These are phyloP conservation scores for Drosophila lowei DNA, from an alignment of 1,140 invertebrate genomes.

Conservation along the genomic window DNA sequence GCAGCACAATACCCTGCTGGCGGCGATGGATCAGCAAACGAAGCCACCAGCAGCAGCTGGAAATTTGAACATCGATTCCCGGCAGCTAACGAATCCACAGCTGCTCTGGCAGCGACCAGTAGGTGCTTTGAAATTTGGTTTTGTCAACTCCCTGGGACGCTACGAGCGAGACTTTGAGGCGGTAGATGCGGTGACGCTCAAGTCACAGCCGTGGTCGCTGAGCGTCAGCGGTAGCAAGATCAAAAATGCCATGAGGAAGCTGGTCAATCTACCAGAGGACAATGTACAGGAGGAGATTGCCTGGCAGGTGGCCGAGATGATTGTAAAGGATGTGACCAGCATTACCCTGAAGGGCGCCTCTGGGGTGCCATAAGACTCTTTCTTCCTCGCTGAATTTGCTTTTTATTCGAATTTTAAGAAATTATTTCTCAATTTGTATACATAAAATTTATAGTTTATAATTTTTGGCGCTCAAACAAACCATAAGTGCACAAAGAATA, in stretches of 20 bases:
- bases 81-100: slow-evolving; percentile 92
- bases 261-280: slow-evolving; percentile 91
- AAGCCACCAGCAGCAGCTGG: slow-evolving; percentile 31
- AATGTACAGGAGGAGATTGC: slow-evolving; percentile 97
- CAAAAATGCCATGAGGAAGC: slow-evolving; percentile 89
- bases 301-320: slow-evolving; percentile 97
- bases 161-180: slow-evolving; percentile 95
- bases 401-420: slow-evolving; percentile 13
- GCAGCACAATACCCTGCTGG: slow-evolving; percentile 87
- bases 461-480: slow-evolving; percentile 24
- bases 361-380: not conserved
- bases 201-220: slow-evolving; percentile 84
- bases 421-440: slow-evolving; percentile 26
- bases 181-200: slow-evolving; percentile 85
- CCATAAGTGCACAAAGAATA: slow-evolving; percentile 27
- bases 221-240: slow-evolving; percentile 75
- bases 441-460: slow-evolving; percentile 8
- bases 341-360: slow-evolving; percentile 87
- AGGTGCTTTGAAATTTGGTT: slow-evolving; percentile 90
- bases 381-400: slow-evolving; percentile 9
- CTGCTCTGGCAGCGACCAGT: slow-evolving; percentile 90
- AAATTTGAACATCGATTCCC: slow-evolving; percentile 90
- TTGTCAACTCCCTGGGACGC: slow-evolving; percentile 92
- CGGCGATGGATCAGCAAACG: slow-evolving; percentile 86
- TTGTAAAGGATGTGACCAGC: slow-evolving; percentile 95